Evolutionary conservation across 2,797 vertebrate species (phyloP), one percentile per base, ranked within the genome.

Genomic region (Pagetopsis macropterus): DNA sequence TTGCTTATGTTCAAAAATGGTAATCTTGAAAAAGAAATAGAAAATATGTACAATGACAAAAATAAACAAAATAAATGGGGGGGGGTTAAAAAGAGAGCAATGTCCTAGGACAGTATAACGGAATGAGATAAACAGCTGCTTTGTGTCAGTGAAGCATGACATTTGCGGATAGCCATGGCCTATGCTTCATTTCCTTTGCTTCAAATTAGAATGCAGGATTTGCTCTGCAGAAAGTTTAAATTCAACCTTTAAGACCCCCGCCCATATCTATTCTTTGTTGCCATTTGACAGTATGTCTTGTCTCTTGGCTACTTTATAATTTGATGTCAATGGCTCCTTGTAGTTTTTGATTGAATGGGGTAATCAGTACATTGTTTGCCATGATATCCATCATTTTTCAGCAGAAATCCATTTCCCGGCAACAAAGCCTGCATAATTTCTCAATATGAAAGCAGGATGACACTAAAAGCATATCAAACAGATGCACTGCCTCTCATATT

Each of bases 141-240:
- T 90, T 81, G 86, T 40, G 76, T 91, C 88, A 90, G 80, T 62
- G 67, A 70, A 83, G 88, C 89, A 82, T 90, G 88, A 90, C 84
- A 91, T 90, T 81, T 91, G 88, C 72, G 83, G 86, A 87, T 64
- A 84, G 82, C 87, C 89, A 88, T 79, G 85, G 79, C 40, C 79
- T 48, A 82, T 67, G 81, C 78, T 91, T 90, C 85, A 90, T 92
- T 92, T 91, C 87, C 89, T 88, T 87, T 82, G 84, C 86, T 86
- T 72, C 77, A 81, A 86, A 87, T 85, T 85, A 89, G 83, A 88
- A 91, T 91, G 77, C 87, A 86, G 81, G 50, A 79, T 89, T 88
- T 88, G 69, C 61, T 74, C 61, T 79, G 76, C 72, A 84, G 79
- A 89, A 83, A 75, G 72, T 83, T 89, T 71, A 44, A 73, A 77